phyloP scores from a whole-genome alignment of 2,888 invertebrate species.

The Mellilla xanthometata region DNA sequence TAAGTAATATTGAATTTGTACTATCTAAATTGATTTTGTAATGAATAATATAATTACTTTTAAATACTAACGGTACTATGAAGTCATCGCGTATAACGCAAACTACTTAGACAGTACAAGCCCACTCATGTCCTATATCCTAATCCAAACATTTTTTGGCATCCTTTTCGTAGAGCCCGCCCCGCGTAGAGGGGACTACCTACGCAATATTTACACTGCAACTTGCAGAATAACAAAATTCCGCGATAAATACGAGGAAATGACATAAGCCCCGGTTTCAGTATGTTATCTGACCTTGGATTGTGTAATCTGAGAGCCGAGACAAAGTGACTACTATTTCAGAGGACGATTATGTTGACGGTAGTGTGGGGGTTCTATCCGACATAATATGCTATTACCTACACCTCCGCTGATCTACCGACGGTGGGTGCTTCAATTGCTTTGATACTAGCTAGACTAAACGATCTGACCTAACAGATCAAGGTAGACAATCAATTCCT shows the following conservation, averaged over 20 bases:
- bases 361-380: constrained; percentile 47
- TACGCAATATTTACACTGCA: constrained; percentile 22
- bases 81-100: too few species aligned
- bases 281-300: constrained; percentile 39
- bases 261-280: constrained; percentile 44
- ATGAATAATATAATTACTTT: too few species aligned
- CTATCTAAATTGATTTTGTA: too few species aligned
- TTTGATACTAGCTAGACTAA: constrained; percentile 42
- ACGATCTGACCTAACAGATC: constrained; percentile 59
- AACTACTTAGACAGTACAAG: too few species aligned
- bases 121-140: too few species aligned
- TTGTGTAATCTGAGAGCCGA: constrained; percentile 8
- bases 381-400: constrained; percentile 56
- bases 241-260: constrained; percentile 43
- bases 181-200: neutral
- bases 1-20: too few species aligned
- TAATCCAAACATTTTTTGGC: too few species aligned
- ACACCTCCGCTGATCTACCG: constrained; percentile 57
- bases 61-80: too few species aligned
- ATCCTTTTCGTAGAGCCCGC: too few species aligned
- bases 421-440: constrained; percentile 54
- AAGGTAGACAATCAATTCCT: constrained; percentile 37
- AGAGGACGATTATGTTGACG: constrained; percentile 44
- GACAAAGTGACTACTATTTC: constrained; percentile 33
- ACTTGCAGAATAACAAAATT: constrained; percentile 19